Evolutionary conservation across 2,113 vertebrate species (phyloP).

Genomic region (Antennarius striatus): DNA sequence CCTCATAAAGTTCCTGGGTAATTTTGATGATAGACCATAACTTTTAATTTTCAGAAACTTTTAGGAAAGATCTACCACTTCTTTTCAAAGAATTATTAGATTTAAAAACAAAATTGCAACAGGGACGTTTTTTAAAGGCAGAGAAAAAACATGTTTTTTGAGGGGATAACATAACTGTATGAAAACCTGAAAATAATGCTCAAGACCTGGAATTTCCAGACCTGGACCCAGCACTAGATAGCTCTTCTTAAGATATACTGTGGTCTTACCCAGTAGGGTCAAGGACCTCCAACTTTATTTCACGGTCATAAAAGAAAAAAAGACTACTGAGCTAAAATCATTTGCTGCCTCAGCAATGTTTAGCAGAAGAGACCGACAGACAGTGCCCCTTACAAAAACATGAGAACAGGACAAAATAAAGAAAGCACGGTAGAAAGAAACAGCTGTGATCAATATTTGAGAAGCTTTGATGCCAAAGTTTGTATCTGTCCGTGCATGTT

Average conservation of each 20-base stretch:
- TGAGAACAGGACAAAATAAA: not conserved
- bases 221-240: too few relatives aligned
- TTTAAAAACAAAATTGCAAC: too few relatives aligned
- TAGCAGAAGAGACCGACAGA: too few relatives aligned
- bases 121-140: not conserved
- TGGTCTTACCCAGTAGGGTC: too few relatives aligned
- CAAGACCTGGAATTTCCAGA: not conserved
- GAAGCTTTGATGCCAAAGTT: too few relatives aligned
- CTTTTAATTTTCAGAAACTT: not conserved
- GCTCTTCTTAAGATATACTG: too few relatives aligned
- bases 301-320: too few relatives aligned
- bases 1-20: constrained; percentile 10
- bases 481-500: too few relatives aligned
- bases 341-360: not conserved
- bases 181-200: not conserved
- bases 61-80: not conserved
- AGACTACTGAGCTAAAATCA: not conserved
- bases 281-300: too few relatives aligned
- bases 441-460: not conserved
- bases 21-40: constrained; percentile 20
- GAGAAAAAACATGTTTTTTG: not conserved
- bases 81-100: too few relatives aligned
- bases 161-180: not conserved
- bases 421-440: not conserved
- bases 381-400: not conserved